A percentile compares a stretch with the other conserved stretches of the same genome.
Evolutionary conservation across 1,140 invertebrate species (phyloP).

Genomic region (Temnothorax longispinosus): DNA sequence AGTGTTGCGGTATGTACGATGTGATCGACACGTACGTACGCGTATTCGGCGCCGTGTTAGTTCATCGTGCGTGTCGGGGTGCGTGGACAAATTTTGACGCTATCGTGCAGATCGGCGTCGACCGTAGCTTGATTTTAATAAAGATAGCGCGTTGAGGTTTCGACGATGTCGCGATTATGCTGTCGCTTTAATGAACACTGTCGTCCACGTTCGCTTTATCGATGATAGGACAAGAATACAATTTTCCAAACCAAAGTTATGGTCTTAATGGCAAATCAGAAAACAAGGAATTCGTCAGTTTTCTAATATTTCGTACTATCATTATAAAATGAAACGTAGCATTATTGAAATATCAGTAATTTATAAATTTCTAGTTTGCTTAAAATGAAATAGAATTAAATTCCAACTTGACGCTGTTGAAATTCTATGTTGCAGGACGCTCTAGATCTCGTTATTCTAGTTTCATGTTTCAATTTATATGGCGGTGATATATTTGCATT

Average conservation of each 20-base stretch:
- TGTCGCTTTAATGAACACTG: neutral
- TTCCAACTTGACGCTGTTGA: neutral
- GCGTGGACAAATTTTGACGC: constrained; percentile 51
- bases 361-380: neutral
- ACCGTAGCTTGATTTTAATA: constrained; percentile 26
- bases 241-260: neutral
- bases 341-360: constrained; percentile 5
- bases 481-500: neutral
- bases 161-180: neutral
- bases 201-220: neutral
- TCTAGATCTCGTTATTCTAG: neutral
- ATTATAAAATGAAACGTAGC: neutral
- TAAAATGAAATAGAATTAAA: neutral
- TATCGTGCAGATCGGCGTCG: neutral
- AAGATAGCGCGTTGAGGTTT: constrained; percentile 39
- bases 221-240: neutral
- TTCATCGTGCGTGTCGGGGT: neutral
- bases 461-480: neutral
- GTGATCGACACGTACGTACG: constrained; percentile 36
- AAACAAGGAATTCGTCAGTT: neutral
- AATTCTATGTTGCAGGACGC: neutral
- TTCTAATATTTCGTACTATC: neutral
- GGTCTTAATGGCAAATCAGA: neutral
- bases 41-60: neutral
- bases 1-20: constrained; percentile 60